Base-by-base conservation (phyloP, 2,113 vertebrate species). In the Seriola dumerili region DNA sequence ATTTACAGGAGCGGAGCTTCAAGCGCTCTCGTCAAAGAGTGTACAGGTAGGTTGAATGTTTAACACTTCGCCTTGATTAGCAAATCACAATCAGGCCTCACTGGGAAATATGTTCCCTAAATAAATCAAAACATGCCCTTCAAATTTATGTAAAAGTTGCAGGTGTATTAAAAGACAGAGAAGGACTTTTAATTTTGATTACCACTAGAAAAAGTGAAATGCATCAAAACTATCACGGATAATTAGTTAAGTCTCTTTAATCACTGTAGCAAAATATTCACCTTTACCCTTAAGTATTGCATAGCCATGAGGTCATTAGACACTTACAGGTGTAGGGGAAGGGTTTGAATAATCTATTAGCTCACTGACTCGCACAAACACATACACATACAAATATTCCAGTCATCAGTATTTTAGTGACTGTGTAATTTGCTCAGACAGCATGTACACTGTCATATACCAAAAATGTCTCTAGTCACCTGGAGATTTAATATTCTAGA, bases 221-320 rank as follows among this genome's bases (percentile, higher is more conserved):
- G 14, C 32, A 32, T 13, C 11, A 75, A 55, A 73, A 66, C 64
- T 52, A 40, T 78, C n/a, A 55, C 34, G 23, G n/a, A 34, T 0
- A 23, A 55, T 48, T 46, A 44, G 12, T 50, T 36, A 54, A 23
- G 38, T 66, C 40, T 57, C 77, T 76, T 10, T 34, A 73, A 84
- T 74, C 12, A 70, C 67, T 76, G 80, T 13, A 58, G n/a, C 61
- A 58, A 74, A 85, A 76, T 73, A 25, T 46, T 69, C 5, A 25
- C 58, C 58, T 34, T 38, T 65, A 65, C 38, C 23, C 3, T 46
- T 32, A 57, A 58, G 34, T 65, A 65, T 78, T 87, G 80, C 87
- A 88, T 83, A 84, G 72, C 63, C 58, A 46, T 61, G 62, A 84
- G 54, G 69, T 82, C 72, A 76, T 81, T 48, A 78, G 64, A 85